Evolutionary conservation across 2,113 vertebrate genomes (phyloP).

Genomic region (Psephotus haematonotus): DNA sequence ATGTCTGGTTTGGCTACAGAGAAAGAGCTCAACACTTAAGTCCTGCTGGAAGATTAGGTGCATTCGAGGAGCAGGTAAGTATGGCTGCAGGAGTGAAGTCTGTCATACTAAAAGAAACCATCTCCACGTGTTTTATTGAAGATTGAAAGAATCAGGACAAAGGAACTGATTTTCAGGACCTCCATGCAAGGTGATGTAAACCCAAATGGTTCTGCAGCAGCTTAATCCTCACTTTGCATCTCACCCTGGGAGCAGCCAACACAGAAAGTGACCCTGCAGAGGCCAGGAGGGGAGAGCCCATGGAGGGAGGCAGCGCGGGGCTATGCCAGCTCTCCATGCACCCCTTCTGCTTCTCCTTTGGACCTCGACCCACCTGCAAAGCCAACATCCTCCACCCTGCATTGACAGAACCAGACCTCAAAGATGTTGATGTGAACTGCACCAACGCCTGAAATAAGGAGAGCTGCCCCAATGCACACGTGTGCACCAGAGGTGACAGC

Average conservation of each 20-base stretch:
- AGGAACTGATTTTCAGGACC: not conserved
- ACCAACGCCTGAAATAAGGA: not conserved
- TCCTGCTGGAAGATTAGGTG: not conserved
- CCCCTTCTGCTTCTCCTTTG: not conserved
- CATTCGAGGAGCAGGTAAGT: not conserved
- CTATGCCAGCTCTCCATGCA: not conserved
- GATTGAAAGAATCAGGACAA: not conserved
- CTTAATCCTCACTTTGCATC: not conserved
- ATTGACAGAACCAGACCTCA: not conserved
- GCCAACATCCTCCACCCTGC: not conserved
- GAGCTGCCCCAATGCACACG: accelerated
- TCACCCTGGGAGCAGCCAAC: not conserved
- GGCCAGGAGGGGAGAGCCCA: not conserved
- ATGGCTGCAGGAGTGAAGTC: not conserved
- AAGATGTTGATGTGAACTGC: not conserved
- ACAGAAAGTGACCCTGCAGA: not conserved
- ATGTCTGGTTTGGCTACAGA: not conserved
- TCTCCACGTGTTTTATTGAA: not conserved
- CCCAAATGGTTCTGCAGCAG: not conserved
- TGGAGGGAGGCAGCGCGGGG: not conserved
- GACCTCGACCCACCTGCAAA: not conserved
- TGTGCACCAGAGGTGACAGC: accelerated
- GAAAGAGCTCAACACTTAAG: not conserved
- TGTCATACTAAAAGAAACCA: not conserved
- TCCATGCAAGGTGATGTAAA: not conserved